These are phyloP conservation scores for Boloria selene DNA, from an alignment of 2,888 invertebrate genomes.

Conservation along the genomic window DNA sequence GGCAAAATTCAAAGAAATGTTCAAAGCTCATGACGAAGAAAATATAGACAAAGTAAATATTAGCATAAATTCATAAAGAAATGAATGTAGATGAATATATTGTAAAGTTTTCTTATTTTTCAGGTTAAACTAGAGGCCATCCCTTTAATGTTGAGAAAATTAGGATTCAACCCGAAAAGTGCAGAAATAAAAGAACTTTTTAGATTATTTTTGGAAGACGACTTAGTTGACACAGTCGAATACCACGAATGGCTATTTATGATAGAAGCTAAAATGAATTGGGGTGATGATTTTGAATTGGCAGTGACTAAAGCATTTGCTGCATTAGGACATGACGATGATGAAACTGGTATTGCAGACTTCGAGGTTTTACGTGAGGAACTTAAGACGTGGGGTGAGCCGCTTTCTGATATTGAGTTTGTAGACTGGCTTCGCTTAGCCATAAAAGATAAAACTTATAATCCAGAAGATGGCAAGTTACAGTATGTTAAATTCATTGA, in stretches of 20 bases:
- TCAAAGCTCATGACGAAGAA: constrained; percentile 64
- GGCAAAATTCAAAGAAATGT: constrained; percentile 62
- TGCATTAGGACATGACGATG: constrained; percentile 67
- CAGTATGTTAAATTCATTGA: constrained; percentile 69
- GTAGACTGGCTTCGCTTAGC: constrained; percentile 63
- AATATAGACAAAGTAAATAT: constrained; percentile 64
- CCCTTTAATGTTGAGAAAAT: constrained; percentile 65
- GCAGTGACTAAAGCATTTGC: constrained; percentile 64
- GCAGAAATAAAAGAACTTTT: constrained; percentile 61
- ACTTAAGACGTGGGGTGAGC: constrained; percentile 69
- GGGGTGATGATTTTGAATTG: constrained; percentile 70
- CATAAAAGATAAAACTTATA: constrained; percentile 63
- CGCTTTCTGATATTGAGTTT: constrained; percentile 65
- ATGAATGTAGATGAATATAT: background rate
- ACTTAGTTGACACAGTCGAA: constrained; percentile 69
- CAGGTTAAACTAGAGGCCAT: constrained; percentile 61
- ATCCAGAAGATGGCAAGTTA: constrained; percentile 57
- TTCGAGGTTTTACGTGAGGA: constrained; percentile 62
- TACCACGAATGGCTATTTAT: constrained; percentile 69
- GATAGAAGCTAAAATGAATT: constrained; percentile 72
- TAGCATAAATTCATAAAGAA: no score
- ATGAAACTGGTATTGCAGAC: constrained; percentile 59
- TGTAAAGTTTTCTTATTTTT: constrained; percentile 16
- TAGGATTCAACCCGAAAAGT: constrained; percentile 73
- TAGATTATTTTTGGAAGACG: constrained; percentile 66